Base-by-base conservation (phyloP, 2,113 vertebrate species). In the Formicarius rufipectus region DNA sequence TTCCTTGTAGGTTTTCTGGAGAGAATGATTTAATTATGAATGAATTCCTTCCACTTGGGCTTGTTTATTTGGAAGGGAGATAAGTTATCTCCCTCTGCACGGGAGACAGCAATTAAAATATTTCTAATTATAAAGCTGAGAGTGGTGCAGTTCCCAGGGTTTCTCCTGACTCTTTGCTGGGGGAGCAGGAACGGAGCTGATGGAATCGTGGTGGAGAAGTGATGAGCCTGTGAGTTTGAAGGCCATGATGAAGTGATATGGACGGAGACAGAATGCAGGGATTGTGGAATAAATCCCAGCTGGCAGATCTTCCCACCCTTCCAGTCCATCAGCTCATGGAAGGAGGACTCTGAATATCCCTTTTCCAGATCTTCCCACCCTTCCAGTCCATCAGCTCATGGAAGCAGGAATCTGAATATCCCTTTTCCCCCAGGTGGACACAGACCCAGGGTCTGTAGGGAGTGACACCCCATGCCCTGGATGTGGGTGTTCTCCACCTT, bases 21-120 rank as follows among this genome's bases (percentile, higher is more conserved):
- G 86, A 95, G 89, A 89, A 53, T 85, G 96, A 93, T 95, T 96
- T 95, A 88, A 95, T 95, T 96, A 63, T 55, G 89, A 86, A 71
- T 89, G 59, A 76, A 92, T 96, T 87, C 84, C 67, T 95, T 91
- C 89, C 86, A 85, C 82, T 95, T 87, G 92, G 89, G 39, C 89
- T 91, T 87, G 81, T 89, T 95, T 96, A 66, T 89, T 95, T 95
- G 91, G 40, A 42, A 52, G 60, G 25, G 66, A 96, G 95, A 95
- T 96, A 97, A 93, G 66, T 92, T 95, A 95, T 96, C 96, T 96
- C 47, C 28, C 59, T 73, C 87, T 66, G 80, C 49, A 31, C 20
- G 53, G 60, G 84, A 81, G 58, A 69, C 52, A 42, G 60, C 9
- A 49, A 87, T 95, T 92, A 83, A 94, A 95, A 39, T 77, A 89